phyloP scores from a whole-genome alignment of 2,797 vertebrate genomes.

The Craterocephalus amniculus region DNA sequence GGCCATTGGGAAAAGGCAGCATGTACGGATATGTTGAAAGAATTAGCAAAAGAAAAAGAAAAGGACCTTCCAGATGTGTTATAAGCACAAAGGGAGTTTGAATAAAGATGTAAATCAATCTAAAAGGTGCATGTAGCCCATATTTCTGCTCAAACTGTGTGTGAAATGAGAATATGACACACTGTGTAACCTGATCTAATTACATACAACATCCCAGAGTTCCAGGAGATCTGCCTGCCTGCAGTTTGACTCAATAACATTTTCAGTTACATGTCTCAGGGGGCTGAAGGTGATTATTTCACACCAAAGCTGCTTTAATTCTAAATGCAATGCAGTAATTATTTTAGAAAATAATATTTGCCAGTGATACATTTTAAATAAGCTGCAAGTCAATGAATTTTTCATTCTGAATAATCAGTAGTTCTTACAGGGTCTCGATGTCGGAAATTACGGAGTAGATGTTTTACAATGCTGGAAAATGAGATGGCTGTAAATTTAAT shows the following conservation, averaged over 20 bases:
- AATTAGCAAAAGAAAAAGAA: conserved; percentile 1
- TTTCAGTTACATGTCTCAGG: conserved; percentile 17
- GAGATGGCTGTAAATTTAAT: not conserved
- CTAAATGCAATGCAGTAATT: not conserved
- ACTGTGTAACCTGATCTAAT: conserved; percentile 25
- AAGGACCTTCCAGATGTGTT: conserved; percentile 25
- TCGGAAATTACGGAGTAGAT: not conserved
- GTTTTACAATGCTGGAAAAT: not conserved
- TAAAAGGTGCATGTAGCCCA: not conserved
- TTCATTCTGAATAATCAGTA: not conserved
- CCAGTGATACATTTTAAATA: not conserved
- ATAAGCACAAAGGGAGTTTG: conserved; percentile 7
- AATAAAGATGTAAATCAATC: conserved; percentile 41
- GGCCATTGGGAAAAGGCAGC: not conserved
- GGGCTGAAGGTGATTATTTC: not conserved
- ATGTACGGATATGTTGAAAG: not conserved
- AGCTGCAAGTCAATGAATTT: not conserved
- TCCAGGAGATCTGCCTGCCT: conserved; percentile 3
- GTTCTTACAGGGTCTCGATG: not conserved
- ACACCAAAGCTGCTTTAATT: not conserved
- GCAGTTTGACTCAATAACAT: conserved; percentile 6
- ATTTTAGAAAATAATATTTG: not conserved
- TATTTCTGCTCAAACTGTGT: conserved; percentile 27
- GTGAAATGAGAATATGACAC: conserved; percentile 25
- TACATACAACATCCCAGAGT: conserved; percentile 26